phyloP scores from a whole-genome alignment of 2,113 vertebrate genomes.

The Chunga burmeisteri region DNA sequence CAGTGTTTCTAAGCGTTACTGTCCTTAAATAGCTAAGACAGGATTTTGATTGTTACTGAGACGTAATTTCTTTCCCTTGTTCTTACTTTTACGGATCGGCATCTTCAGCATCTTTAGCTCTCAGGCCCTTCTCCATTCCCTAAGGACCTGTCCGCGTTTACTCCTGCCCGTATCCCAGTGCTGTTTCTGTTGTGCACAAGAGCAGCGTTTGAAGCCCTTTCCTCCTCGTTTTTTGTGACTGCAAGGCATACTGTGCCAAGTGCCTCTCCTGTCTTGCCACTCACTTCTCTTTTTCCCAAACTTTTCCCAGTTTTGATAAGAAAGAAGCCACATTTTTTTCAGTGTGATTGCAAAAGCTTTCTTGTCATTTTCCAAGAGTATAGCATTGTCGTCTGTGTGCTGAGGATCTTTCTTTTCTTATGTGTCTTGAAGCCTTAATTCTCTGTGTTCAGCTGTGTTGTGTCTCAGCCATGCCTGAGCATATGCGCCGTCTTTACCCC shows the following conservation, averaged over 20 bases:
- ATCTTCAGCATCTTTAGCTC: background rate
- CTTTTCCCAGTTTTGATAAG: background rate
- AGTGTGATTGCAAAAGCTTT: background rate
- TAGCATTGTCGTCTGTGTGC: rapidly evolving
- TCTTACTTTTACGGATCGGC: background rate
- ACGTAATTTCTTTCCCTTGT: background rate
- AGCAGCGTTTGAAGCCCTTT: background rate
- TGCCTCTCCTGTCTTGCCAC: rapidly evolving
- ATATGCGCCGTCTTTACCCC: background rate
- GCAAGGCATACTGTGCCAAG: rapidly evolving
- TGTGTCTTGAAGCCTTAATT: rapidly evolving
- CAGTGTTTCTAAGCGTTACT: rapidly evolving
- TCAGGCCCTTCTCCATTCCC: rapidly evolving
- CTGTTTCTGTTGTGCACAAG: background rate
- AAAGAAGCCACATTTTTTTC: rapidly evolving
- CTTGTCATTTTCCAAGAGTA: background rate
- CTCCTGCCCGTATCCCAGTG: rapidly evolving
- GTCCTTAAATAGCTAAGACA: background rate
- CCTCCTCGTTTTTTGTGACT: rapidly evolving
- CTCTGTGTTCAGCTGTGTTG: background rate
- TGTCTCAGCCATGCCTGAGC: background rate
- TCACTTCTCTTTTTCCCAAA: background rate
- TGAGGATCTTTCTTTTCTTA: background rate
- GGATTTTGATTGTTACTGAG: background rate
- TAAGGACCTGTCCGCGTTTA: rapidly evolving